Base-by-base conservation (phyloP, 2,113 vertebrate genomes). In the Cranoglanis bouderius region DNA sequence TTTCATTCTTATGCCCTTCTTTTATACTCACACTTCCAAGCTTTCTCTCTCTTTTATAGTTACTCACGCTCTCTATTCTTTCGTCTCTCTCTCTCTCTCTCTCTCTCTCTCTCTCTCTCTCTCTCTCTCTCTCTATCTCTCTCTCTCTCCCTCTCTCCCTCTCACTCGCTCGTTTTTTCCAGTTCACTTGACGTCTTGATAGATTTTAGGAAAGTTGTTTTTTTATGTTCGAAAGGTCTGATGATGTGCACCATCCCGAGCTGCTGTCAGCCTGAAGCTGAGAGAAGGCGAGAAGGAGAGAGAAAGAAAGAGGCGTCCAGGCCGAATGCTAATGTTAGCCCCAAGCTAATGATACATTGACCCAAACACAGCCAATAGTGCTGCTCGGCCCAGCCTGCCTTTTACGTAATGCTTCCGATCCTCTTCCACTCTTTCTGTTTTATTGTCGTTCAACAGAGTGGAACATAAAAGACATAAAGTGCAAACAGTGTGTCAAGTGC, bases 131-230 rank as follows among this genome's bases (percentile, higher is more conserved):
- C 88, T 72, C 55, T 7, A 7, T 46, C 49, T 53, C 19, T 83
- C 51, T 40, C 51, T 49, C 29, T 88, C 86, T 85, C 21, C 63
- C 75, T 80, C 49, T 91, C 84, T 59, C 90, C 85, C 87, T 87
- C 84, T 86, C 89, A 38, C 88, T 72, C 55, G 29, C 82, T 10
- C 38, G 14, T 91, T 51, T 92, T 94, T 94, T 92, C 90, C 89
- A 91, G 90, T 95, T 94, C 89, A 92, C 93, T 94, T 93, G 82
- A 86, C 77, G 49, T 93, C 88, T 91, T 93, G 90, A 92, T 94
- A 92, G 85, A 85, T 92, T 92, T 94, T 94, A 49, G 92, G 90
- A 94, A 93, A 93, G 91, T 53, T 38, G 10, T 94, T 93, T 90
- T 90, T 90, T 90, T 88, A 87, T 87, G 90, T 94, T 92, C 88